Evolutionary conservation across 2,113 vertebrate genomes (phyloP).

Genomic region (Caracal caracal): DNA sequence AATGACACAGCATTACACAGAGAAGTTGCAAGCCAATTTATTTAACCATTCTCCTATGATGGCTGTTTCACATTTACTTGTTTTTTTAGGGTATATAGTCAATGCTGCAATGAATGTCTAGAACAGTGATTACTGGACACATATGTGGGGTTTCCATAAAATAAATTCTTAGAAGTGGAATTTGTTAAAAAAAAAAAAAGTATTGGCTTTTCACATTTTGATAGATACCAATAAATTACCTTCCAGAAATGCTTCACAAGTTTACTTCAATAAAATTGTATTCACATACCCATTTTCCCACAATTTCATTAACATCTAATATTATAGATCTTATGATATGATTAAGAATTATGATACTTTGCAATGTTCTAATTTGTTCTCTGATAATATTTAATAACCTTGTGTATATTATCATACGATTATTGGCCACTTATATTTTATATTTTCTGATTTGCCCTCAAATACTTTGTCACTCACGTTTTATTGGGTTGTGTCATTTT

Average conservation of each 20-base stretch:
- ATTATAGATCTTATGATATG: background rate
- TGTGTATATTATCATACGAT: background rate
- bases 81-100: background rate
- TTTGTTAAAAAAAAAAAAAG: background rate
- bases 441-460: background rate
- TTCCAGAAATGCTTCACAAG: background rate
- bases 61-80: background rate
- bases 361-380: background rate
- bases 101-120: background rate
- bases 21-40: background rate
- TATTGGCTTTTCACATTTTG: background rate
- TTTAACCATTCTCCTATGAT: background rate
- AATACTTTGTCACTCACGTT: background rate
- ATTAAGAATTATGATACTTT: background rate
- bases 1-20: background rate
- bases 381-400: background rate
- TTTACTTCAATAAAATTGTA: background rate
- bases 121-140: background rate
- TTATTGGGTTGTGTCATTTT: background rate
- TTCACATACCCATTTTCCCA: background rate
- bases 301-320: background rate
- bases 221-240: background rate
- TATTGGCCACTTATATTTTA: background rate
- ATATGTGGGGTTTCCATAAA: background rate
- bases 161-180: background rate